phyloP scores from a whole-genome alignment of 2,113 vertebrate species.

The Chionis minor region DNA sequence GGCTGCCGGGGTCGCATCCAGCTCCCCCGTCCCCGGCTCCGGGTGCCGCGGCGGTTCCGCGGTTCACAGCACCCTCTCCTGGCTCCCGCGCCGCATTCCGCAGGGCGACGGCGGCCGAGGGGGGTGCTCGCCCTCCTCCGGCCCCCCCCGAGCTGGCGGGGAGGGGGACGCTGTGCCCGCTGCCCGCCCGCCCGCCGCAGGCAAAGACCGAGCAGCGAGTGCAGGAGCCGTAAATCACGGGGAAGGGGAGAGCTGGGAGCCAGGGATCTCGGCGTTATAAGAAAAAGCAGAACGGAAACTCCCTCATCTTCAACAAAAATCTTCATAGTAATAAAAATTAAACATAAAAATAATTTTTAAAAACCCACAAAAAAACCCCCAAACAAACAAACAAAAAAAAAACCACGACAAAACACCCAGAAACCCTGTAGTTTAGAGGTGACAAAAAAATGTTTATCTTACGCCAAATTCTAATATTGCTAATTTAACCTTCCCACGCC shows the following conservation, averaged over 20 bases:
- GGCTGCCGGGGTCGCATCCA: too few species aligned
- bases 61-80: slow-evolving; percentile 56
- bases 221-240: accelerated
- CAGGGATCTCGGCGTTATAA: accelerated
- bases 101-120: background rate
- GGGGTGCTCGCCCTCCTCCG: too few species aligned
- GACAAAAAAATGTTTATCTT: background rate
- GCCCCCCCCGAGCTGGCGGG: too few species aligned
- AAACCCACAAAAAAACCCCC: too few species aligned
- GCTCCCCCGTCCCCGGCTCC: background rate
- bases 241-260: background rate
- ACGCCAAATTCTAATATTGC: background rate
- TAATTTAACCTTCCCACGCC: background rate
- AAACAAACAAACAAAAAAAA: background rate
- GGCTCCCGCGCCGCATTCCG: background rate
- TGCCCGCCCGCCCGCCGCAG: background rate
- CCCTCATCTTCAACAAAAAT: accelerated
- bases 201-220: background rate
- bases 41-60: background rate
- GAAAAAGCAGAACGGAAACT: background rate
- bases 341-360: background rate
- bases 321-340: background rate
- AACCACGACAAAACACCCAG: too few species aligned
- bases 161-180: background rate
- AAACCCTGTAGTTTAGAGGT: background rate